Base-by-base conservation (phyloP, 2,797 vertebrate species). In the Cygnus olor region DNA sequence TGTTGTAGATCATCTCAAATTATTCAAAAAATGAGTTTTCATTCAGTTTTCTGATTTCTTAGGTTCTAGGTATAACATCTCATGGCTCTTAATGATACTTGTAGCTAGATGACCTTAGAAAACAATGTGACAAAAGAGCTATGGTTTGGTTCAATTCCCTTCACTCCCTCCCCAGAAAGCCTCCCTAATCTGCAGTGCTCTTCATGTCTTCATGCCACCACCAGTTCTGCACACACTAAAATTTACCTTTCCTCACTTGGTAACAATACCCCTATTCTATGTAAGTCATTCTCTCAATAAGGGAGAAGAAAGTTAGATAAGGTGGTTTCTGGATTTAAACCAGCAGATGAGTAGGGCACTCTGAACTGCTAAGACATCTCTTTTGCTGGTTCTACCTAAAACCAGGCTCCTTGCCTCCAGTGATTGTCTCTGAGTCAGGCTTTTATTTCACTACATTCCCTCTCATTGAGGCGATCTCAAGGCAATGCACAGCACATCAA, bases 381-480 rank as follows among this genome's bases (percentile, higher is more conserved):
- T 78, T 69, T 24, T 25, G 69, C 74, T 65, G 58, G 45, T 65
- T 90, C 73, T 57, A 72, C 85, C 83, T 51, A 16, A 54, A 88
- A 32, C 57, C 27, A 44, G 45, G 69, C 85, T 84, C 80, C 66
- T 82, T 77, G 47, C 91, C 91, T 94, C 73, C 73, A 71, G 88
- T 73, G 87, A 69, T 76, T n/a, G 42, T 60, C 66, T 45, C 60
- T 1, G 3, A 86, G 27, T 28, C 79, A 49, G 57, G 34, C 57
- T 45, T 81, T 66, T 16, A 84, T 72, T 90, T 72, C 63, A 4
- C 84, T 74, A 34, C 54, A 4, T 60, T 88, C 49, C 51, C 20
- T 6, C 47, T 85, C 30, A 24, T 9, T 18, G 66, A 77, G 30
- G 77, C 18, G 5, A 88, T 63, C 54, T 63, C 86, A 76, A 40